Percentiles rank a stretch among this genome's conserved stretches.
phyloP scores from a whole-genome alignment of 2,113 vertebrate genomes.

The Mastomys coucha region DNA sequence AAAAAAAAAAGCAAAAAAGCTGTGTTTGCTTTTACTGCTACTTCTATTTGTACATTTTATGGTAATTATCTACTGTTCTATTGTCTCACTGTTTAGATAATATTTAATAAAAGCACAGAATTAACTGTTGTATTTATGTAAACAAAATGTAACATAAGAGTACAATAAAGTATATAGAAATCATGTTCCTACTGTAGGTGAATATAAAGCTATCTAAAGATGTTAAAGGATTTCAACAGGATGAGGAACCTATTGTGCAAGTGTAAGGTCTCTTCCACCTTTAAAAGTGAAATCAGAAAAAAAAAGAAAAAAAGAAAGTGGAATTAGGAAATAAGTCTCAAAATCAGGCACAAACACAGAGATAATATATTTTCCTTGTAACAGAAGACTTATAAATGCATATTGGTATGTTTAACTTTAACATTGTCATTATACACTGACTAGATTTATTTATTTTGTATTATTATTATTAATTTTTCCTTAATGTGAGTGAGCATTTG shows the following conservation, averaged over 20 bases:
- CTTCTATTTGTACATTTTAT: constrained; percentile 26
- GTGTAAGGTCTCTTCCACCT: background rate
- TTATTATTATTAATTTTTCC: background rate
- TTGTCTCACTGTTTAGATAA: constrained; percentile 4
- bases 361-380: background rate
- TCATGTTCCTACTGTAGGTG: background rate
- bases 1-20: background rate
- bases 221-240: background rate
- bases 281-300: constrained; percentile 20
- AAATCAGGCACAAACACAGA: background rate
- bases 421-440: background rate
- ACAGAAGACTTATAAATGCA: background rate
- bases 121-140: background rate
- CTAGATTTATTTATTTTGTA: background rate
- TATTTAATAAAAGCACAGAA: constrained; percentile 32
- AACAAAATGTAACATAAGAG: constrained; percentile 38
- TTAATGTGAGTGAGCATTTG: background rate
- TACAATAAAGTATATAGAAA: background rate
- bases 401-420: background rate
- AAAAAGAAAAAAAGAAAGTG: no score
- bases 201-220: background rate
- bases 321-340: constrained; percentile 3
- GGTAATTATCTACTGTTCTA: constrained; percentile 46
- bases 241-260: background rate
- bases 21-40: background rate